These are phyloP conservation scores for Periplaneta americana DNA, from an alignment of 1,140 invertebrate species.

Conservation along the genomic window DNA sequence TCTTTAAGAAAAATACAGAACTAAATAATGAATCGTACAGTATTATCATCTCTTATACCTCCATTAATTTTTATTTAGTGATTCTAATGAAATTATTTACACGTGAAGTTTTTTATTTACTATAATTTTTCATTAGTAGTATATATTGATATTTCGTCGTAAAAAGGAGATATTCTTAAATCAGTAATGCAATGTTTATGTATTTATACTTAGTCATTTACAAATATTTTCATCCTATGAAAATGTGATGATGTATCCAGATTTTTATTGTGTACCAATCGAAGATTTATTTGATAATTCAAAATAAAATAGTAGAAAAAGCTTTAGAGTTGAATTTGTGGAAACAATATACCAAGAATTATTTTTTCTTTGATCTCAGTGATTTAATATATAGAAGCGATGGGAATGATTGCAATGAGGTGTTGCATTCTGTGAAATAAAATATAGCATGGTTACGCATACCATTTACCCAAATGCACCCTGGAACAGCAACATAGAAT, in stretches of 20 bases:
- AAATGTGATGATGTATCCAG: not conserved
- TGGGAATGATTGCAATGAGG: not conserved
- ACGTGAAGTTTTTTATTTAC: too few relatives aligned
- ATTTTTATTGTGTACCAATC: not conserved
- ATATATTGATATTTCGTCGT: too few relatives aligned
- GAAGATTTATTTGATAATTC: not conserved
- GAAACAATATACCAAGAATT: not conserved
- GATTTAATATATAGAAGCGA: not conserved
- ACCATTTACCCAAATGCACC: not conserved
- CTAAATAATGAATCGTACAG: too few relatives aligned
- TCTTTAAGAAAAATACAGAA: too few relatives aligned
- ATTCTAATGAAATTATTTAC: too few relatives aligned
- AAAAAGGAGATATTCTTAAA: too few relatives aligned
- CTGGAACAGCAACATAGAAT: not conserved
- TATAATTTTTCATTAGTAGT: too few relatives aligned
- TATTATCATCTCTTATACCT: too few relatives aligned
- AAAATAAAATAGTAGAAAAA: not conserved
- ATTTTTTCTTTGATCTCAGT: not conserved
- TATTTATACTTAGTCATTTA: not conserved
- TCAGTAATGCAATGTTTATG: too few relatives aligned
- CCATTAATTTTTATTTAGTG: too few relatives aligned
- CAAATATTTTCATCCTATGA: not conserved
- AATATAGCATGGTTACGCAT: not conserved
- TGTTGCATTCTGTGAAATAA: not conserved
- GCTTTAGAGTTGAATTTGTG: not conserved